Conservation (phyloP, 2,888 invertebrate genomes). For the Amblyjoppa proteus region DNA sequence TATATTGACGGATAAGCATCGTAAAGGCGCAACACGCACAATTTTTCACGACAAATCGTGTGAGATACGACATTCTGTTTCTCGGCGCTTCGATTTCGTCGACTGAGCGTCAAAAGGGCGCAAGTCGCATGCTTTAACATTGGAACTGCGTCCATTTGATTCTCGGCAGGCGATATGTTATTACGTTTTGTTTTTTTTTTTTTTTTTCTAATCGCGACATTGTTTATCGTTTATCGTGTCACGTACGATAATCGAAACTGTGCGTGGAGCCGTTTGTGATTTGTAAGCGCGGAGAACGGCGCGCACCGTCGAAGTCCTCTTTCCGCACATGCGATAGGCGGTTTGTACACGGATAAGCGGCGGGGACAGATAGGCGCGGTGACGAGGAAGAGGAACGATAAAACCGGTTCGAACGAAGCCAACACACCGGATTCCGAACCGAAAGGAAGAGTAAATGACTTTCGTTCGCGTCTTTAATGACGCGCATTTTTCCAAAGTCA, state of each 20-base stretch:
- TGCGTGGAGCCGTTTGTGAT: neutral
- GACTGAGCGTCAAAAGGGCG: no score
- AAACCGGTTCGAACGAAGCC: constrained; percentile 70
- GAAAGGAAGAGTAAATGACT: constrained; percentile 70
- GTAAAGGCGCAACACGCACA: no score
- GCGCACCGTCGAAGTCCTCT: neutral
- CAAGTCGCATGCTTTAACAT: no score
- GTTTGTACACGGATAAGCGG: constrained; percentile 3
- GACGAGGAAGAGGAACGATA: constrained; percentile 32
- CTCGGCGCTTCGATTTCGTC: no score
- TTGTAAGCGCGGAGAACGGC: neutral
- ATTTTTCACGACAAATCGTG: no score
- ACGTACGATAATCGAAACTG: constrained; percentile 3
- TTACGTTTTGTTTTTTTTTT: neutral
- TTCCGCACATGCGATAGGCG: neutral
- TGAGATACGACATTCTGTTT: no score
- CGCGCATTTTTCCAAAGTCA: constrained; percentile 45
- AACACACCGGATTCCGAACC: constrained; percentile 62
- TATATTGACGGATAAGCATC: no score
- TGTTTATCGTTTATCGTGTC: neutral
- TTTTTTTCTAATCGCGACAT: neutral
- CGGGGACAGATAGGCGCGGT: constrained; percentile 12
- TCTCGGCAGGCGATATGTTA: no score
- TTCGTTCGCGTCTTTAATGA: constrained; percentile 27
- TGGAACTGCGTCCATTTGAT: no score